phyloP scores from a whole-genome alignment of 2,797 vertebrate genomes.

The Parauchenoglanis ngamensis region DNA sequence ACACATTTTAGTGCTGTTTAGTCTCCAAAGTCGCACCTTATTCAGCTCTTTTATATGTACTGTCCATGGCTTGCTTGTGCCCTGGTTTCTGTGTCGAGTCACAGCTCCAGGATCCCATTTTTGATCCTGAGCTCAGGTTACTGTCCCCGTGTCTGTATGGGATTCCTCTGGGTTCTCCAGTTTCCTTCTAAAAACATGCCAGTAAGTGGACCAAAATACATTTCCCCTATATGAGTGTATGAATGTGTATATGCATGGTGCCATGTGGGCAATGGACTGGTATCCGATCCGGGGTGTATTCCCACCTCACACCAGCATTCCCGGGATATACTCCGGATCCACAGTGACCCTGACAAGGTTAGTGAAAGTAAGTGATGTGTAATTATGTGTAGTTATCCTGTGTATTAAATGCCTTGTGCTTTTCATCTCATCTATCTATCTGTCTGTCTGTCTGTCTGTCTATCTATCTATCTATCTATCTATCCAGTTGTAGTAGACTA shows the following conservation, averaged over 20 bases:
- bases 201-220: neutral
- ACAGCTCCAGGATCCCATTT: neutral
- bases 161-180: neutral
- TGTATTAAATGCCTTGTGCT: neutral
- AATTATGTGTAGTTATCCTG: too few relatives aligned
- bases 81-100: conserved; percentile 66
- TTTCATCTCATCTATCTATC: neutral
- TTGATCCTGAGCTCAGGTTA: neutral
- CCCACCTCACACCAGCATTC: neutral
- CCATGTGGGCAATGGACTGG: too few relatives aligned
- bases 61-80: conserved; percentile 51
- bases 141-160: neutral
- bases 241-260: neutral
- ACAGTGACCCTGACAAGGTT: too few relatives aligned
- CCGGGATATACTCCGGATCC: too few relatives aligned
- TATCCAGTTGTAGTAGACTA: neutral
- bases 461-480: neutral
- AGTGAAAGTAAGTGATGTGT: neutral
- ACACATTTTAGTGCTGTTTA: neutral
- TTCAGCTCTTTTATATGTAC: conserved; percentile 32
- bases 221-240: neutral
- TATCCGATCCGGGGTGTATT: neutral
- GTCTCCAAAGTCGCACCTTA: too few relatives aligned
- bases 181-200: neutral
- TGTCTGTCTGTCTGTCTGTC: too few relatives aligned